These are phyloP conservation scores for Atrichornis clamosus DNA, from an alignment of 2,113 vertebrate genomes.

Conservation along the genomic window DNA sequence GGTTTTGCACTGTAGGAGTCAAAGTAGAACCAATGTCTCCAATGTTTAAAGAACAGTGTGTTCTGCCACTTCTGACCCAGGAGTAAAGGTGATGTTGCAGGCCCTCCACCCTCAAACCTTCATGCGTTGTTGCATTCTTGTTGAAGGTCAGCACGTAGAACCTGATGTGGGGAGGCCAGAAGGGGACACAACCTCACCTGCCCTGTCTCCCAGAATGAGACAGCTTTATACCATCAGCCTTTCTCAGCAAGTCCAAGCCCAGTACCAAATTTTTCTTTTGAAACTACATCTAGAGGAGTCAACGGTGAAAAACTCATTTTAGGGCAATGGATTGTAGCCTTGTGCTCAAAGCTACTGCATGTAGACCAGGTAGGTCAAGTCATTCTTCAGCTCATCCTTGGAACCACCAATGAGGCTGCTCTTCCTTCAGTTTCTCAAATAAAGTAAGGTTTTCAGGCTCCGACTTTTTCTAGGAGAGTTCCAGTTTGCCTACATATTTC, in stretches of 20 bases:
- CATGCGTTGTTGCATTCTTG: accelerated
- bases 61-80: background rate
- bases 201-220: background rate
- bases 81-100: background rate
- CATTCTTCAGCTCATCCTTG: background rate
- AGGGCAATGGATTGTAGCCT: background rate
- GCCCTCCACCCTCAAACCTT: background rate
- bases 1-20: background rate
- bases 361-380: background rate
- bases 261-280: background rate
- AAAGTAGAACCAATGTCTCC: background rate
- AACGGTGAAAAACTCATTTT: background rate
- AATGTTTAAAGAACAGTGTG: background rate
- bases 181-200: background rate
- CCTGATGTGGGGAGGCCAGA: background rate
- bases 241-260: background rate
- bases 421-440: background rate
- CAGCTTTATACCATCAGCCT: background rate
- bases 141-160: accelerated
- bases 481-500: background rate
- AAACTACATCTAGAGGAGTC: background rate
- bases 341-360: background rate
- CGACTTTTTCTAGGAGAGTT: accelerated
- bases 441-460: background rate
- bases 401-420: background rate